Conservation (phyloP, 1,140 invertebrate genomes). For the Drosophila auraria region DNA sequence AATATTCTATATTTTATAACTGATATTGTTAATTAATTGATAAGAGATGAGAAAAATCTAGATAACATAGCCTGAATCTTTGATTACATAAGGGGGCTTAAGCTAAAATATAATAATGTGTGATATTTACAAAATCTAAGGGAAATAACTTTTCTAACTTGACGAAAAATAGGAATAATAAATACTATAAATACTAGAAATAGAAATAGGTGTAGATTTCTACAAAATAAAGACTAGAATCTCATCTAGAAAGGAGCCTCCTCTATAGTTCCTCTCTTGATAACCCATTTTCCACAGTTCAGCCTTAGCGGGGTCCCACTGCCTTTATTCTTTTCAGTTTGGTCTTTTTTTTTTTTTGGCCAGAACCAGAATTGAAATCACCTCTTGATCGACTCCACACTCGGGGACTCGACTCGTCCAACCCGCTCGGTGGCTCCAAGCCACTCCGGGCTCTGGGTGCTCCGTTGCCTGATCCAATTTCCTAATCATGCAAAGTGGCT, state of each 20-base stretch:
- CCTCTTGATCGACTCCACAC: slow-evolving; percentile 40
- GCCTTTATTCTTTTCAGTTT: slow-evolving; percentile 1
- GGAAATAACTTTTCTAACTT: too few species aligned
- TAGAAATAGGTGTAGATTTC: too few species aligned
- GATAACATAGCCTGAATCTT: too few species aligned
- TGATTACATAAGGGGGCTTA: neutral
- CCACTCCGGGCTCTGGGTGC: slow-evolving; percentile 17
- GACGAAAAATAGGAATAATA: too few species aligned
- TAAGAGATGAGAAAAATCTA: too few species aligned
- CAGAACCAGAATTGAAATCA: slow-evolving; percentile 56
- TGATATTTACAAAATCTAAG: neutral
- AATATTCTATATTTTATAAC: too few species aligned
- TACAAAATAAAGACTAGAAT: too few species aligned
- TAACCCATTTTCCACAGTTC: neutral
- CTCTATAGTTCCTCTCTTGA: neutral
- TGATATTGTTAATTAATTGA: too few species aligned
- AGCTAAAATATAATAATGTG: neutral
- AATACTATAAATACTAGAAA: too few species aligned
- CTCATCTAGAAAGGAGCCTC: too few species aligned
- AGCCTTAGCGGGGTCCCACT: neutral
- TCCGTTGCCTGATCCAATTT: slow-evolving; percentile 63
- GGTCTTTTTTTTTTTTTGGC: slow-evolving; percentile 13
- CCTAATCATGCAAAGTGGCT: slow-evolving; percentile 58
- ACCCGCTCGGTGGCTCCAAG: slow-evolving; percentile 42
- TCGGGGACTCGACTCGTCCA: slow-evolving; percentile 32